phyloP scores from a whole-genome alignment of 2,113 vertebrate genomes.

The Stigmatopora argus region DNA sequence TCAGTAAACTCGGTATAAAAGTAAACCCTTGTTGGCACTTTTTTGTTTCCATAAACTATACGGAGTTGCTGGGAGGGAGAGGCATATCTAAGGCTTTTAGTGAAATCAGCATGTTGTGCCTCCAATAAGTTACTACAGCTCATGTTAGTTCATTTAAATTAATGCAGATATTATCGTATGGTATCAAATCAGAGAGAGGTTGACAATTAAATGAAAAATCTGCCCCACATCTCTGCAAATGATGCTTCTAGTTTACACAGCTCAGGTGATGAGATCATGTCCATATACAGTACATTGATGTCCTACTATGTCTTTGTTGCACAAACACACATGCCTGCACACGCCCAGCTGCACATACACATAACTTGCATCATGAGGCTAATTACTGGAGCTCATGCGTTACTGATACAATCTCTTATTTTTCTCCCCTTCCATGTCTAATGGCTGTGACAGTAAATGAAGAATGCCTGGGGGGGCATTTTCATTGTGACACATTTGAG shows the following conservation, averaged over 20 bases:
- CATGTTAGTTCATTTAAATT: conserved; percentile 52
- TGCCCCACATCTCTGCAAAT: conserved; percentile 38
- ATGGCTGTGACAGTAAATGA: conserved; percentile 73
- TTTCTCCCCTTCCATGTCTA: conserved; percentile 65
- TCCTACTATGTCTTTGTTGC: conserved; percentile 30
- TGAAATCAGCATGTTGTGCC: conserved; percentile 46
- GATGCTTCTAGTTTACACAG: conserved; percentile 43
- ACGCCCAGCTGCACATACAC: conserved; percentile 32
- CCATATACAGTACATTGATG: conserved; percentile 45
- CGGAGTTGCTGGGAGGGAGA: conserved; percentile 22
- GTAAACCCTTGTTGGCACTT: neutral
- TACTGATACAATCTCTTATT: conserved; percentile 73
- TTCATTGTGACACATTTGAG: conserved; percentile 67
- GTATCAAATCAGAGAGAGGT: conserved; percentile 44
- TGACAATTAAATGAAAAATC: conserved; percentile 50
- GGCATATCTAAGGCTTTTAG: conserved; percentile 40
- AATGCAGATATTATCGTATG: conserved; percentile 60
- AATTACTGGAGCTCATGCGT: conserved; percentile 73
- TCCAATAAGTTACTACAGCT: conserved; percentile 37
- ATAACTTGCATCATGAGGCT: conserved; percentile 62
- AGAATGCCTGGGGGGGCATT: conserved; percentile 62
- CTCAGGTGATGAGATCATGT: conserved; percentile 47
- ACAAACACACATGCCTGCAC: conserved; percentile 13
- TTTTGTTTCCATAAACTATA: neutral
- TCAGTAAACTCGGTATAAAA: neutral